Conservation (phyloP, 1,140 invertebrate genomes). For the Drosophila elegans region DNA sequence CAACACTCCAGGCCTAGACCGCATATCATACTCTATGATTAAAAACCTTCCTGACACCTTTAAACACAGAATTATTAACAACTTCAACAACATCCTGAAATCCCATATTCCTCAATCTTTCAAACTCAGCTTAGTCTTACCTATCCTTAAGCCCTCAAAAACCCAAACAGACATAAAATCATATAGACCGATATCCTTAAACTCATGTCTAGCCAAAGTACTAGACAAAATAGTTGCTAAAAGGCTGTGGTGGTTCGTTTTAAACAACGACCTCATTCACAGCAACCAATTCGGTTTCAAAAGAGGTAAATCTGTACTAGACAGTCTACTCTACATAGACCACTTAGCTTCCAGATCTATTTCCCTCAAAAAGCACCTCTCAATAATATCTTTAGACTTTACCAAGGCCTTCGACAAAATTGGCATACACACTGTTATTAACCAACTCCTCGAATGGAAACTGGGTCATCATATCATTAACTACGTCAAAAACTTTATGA, state of each 20-base stretch:
- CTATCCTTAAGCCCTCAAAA: constrained; percentile 34
- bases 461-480: not conserved
- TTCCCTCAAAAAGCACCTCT: constrained; percentile 13
- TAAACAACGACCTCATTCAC: constrained; percentile 20
- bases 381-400: constrained; percentile 8
- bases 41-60: too few relatives aligned
- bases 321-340: constrained; percentile 18
- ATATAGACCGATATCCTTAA: constrained; percentile 43
- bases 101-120: too few relatives aligned
- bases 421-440: too few relatives aligned
- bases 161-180: constrained; percentile 6
- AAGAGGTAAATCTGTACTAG: constrained; percentile 28
- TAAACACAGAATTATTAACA: too few relatives aligned
- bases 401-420: constrained; percentile 18
- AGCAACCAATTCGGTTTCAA: not conserved
- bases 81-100: too few relatives aligned
- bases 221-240: constrained; percentile 46
- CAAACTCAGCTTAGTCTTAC: not conserved
- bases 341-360: not conserved
- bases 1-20: too few relatives aligned
- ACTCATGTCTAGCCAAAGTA: constrained; percentile 25
- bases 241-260: constrained; percentile 38
- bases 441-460: constrained; percentile 10
- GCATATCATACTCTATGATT: too few relatives aligned
- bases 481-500: constrained; percentile 14